Evolutionary conservation across 2,888 invertebrate species (phyloP), one percentile per base, ranked within the genome.

Genomic region (Adineta ricciae): DNA sequence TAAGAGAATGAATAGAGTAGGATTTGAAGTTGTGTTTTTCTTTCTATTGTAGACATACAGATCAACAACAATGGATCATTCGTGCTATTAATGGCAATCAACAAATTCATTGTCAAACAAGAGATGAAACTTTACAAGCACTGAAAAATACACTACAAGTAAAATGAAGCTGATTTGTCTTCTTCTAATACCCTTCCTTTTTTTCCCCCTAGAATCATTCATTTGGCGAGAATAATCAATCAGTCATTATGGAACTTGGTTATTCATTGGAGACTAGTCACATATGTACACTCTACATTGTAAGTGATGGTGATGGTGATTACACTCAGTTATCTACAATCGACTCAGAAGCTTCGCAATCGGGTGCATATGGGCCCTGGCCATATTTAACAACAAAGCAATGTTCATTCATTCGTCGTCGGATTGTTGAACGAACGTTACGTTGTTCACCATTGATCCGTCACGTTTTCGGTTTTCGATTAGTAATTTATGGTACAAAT

Each of bases 251-350:
- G 21, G 78, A 78, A 78, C 78, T 41, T 24, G 78, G 78, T 41
- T 78, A 78, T 78, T 41, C 78, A 41, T 38, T n/a, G n/a, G 78
- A 78, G 11, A 41, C 38, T 41, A 41, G 2, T 41, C 41, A 41
- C 41, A 14, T 78, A 41, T 78, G 78, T 78, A 38, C 41, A 38
- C 41, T 78, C n/a, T 78, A 41, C n/a, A 78, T 78, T 8, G 24
- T 78, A 4, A 41, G 78, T 41, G 78, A 78, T 41, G 78, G 78
- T 11, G 78, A 78, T 41, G 78, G 78, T 78, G 78, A 78, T 41
- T 78, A 78, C 41, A n/a, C 24, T 21, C 78, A 78, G 41, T 78
- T 78, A 41, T 41, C 78, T 11, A n/a, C 41, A 3, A n/a, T 78
- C 7, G 78, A 78, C 24, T 41, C 41, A 9, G 78, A 78, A 41